Evolutionary conservation across 2,888 invertebrate species (phyloP).

Genomic region (Pinctada fucata): DNA sequence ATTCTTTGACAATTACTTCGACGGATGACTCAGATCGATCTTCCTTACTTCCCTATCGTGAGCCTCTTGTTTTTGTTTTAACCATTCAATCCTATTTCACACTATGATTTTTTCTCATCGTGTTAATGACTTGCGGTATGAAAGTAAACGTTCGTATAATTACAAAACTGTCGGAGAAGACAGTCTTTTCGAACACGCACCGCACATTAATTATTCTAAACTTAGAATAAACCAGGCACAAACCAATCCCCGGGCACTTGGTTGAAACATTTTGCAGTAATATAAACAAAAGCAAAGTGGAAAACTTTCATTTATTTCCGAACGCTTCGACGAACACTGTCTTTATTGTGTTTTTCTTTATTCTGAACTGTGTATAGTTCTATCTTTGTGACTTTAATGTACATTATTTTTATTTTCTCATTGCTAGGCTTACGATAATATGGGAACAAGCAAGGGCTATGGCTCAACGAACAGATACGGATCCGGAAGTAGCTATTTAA

Average conservation of each 20-base stretch:
- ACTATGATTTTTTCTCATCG: neutral
- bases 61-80: neutral
- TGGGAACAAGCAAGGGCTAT: conserved; percentile 69
- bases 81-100: neutral
- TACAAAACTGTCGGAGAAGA: neutral
- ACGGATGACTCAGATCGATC: no score
- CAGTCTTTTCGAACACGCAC: neutral
- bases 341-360: no score
- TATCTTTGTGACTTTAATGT: no score
- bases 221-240: neutral
- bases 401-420: conserved; percentile 12
- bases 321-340: no score
- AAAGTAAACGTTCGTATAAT: neutral
- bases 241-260: neutral
- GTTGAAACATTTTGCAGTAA: no score
- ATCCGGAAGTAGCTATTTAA: conserved; percentile 50
- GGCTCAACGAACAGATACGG: conserved; percentile 42
- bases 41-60: neutral
- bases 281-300: no score
- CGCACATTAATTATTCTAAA: neutral
- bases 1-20: no score
- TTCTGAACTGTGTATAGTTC: no score
- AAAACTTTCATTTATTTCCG: no score
- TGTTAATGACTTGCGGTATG: neutral
- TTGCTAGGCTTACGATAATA: conserved; percentile 66